phyloP scores from a whole-genome alignment of 2,888 invertebrate species.

The Machimus atricapillus region DNA sequence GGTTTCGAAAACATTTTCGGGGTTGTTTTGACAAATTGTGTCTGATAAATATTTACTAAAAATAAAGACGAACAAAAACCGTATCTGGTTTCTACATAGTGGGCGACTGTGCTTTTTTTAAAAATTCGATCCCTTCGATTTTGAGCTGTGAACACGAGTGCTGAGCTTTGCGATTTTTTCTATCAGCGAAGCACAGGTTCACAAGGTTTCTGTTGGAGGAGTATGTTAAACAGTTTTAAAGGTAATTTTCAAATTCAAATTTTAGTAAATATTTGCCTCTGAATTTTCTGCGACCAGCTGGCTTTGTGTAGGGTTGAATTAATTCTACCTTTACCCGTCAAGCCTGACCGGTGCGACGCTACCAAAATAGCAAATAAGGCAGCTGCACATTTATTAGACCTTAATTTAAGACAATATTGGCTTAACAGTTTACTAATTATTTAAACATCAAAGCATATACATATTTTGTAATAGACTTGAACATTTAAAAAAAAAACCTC shows the following conservation, averaged over 20 bases:
- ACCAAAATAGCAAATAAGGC: no score
- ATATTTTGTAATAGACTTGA: no score
- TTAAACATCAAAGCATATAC: no score
- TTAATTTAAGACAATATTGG: no score
- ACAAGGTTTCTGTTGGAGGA: conserved; percentile 43
- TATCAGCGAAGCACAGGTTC: neutral
- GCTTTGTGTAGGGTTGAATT: neutral
- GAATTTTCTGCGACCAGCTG: neutral
- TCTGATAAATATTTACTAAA: neutral
- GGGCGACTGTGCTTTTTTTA: neutral
- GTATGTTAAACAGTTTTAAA: conserved; percentile 51
- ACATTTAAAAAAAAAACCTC: no score
- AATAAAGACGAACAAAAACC: neutral
- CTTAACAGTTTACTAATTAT: no score
- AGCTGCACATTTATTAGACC: no score
- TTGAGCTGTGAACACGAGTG: neutral
- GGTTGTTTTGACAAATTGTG: neutral
- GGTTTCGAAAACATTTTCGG: conserved; percentile 10
- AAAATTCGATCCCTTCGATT: neutral
- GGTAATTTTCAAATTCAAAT: conserved; percentile 43
- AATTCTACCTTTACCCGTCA: no score
- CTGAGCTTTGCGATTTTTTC: neutral
- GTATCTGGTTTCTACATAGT: neutral
- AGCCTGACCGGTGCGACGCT: no score
- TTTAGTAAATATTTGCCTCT: neutral